These are phyloP conservation scores for Saccostrea echinata DNA, from an alignment of 1,140 invertebrate genomes.

Conservation along the genomic window DNA sequence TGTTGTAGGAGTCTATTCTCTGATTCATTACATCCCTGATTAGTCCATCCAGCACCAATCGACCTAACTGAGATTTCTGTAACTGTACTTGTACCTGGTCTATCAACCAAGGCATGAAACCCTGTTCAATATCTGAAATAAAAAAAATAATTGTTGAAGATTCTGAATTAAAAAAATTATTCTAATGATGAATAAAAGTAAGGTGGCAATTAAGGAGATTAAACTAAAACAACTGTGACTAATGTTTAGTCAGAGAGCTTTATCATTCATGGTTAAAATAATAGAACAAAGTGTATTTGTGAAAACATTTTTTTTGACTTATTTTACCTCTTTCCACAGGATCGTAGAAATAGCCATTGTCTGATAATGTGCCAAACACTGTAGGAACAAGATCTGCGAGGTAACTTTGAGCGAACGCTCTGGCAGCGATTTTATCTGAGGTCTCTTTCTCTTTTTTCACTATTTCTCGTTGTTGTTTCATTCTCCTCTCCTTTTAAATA, in stretches of 20 bases:
- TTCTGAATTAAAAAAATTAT: too few species aligned
- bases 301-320: too few species aligned
- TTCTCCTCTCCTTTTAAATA: constrained; percentile 75
- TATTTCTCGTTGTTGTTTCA: constrained; percentile 83
- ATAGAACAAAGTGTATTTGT: too few species aligned
- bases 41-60: constrained; percentile 87
- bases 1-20: constrained; percentile 67
- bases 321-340: constrained; percentile 85
- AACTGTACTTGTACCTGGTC: constrained; percentile 90
- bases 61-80: constrained; percentile 88
- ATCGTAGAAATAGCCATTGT: constrained; percentile 88
- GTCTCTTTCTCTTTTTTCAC: constrained; percentile 85
- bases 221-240: too few species aligned
- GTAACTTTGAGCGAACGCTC: constrained; percentile 90
- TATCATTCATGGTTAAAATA: too few species aligned
- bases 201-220: too few species aligned
- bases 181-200: too few species aligned
- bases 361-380: constrained; percentile 89
- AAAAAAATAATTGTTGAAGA: not conserved
- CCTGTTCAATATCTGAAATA: constrained; percentile 84
- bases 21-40: constrained; percentile 75
- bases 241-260: too few species aligned
- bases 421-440: constrained; percentile 89
- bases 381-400: constrained; percentile 90
- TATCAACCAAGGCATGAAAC: constrained; percentile 93